Base-by-base conservation (phyloP, 2,888 invertebrate genomes). In the Saturnia japonica region DNA sequence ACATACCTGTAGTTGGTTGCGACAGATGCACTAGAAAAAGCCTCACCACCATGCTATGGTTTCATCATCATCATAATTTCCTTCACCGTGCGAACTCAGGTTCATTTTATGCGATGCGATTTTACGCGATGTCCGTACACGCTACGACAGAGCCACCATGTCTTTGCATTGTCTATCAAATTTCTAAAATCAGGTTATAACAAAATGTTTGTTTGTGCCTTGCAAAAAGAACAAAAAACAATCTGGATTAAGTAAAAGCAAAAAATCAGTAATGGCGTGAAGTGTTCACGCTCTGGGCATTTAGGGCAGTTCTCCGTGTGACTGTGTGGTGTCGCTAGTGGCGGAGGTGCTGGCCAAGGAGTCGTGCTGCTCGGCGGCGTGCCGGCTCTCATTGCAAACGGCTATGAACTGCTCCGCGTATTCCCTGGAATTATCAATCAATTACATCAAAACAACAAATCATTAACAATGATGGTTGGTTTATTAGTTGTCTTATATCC, bases 401-500 rank as follows among this genome's bases (percentile, higher is more conserved):
- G 95, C 95, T 76, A 95, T 95, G 85, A 95, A 95, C 86, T 95
- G 95, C 83, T 95, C 95, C 16, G 95, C 95, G 82, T 95, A 95
- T 8, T 95, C 90, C 76, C 95, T 94, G 90, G 0, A 85, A 82
- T 12, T 66, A 54, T 8, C 22, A 19, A 11, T 22, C n/a, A 22
- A 8, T 54, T 54, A 47, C 16, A 47, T 47, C 16, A 47, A 47
- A 47, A 12, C 1, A 47, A 47, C 19, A n/a, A 19, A 7, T n/a
- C 22, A 28, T 12, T 25, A 4, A 1, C 22, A 7, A 57, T n/a
- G 57, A 11, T 57, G 22, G 3, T 12, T 47, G n/a, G n/a, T n/a
- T n/a, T n/a, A n/a, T n/a, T 3, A 47, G 12, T 45, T 12, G 22
- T 22, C 12, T 12, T 6, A 57, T 22, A n/a, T 25, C 6, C 22